Conservation (phyloP, 2,888 invertebrate genomes). For the Drosophila diplacantha region DNA sequence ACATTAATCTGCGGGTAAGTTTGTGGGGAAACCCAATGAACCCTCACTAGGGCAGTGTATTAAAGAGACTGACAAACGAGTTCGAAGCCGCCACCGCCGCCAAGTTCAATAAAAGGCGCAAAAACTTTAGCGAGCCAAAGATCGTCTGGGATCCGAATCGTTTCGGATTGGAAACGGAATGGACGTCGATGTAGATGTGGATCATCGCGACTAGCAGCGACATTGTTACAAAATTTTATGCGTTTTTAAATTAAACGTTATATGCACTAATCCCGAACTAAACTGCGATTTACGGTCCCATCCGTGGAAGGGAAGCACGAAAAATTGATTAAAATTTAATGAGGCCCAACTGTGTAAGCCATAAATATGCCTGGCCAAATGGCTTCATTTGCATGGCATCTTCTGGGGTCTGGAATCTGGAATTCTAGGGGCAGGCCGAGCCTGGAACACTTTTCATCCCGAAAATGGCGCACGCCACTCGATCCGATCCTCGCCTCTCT, state of each 20-base stretch:
- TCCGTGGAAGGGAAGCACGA: conserved; percentile 47
- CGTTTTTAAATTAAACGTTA: conserved; percentile 73
- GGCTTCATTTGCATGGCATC: conserved; percentile 65
- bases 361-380: conserved; percentile 58
- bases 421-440: conserved; percentile 29
- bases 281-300: conserved; percentile 68
- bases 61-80: conserved; percentile 20
- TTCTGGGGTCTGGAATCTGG: not conserved
- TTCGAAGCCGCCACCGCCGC: conserved; percentile 16
- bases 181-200: not conserved
- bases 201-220: conserved; percentile 41
- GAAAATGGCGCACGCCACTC: conserved; percentile 62
- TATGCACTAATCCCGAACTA: conserved; percentile 69
- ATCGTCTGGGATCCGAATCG: conserved; percentile 15
- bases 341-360: conserved; percentile 61
- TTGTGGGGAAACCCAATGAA: not conserved
- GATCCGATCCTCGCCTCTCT: not conserved
- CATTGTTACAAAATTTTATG: conserved; percentile 72
- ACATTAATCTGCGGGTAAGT: not conserved
- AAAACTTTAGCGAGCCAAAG: conserved; percentile 49
- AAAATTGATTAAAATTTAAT: conserved; percentile 71
- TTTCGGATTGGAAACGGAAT: not conserved
- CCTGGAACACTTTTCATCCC: conserved; percentile 65
- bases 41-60: not conserved
- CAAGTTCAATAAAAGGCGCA: conserved; percentile 59